Conservation (phyloP, 1,140 invertebrate genomes). For the Battus philenor region DNA sequence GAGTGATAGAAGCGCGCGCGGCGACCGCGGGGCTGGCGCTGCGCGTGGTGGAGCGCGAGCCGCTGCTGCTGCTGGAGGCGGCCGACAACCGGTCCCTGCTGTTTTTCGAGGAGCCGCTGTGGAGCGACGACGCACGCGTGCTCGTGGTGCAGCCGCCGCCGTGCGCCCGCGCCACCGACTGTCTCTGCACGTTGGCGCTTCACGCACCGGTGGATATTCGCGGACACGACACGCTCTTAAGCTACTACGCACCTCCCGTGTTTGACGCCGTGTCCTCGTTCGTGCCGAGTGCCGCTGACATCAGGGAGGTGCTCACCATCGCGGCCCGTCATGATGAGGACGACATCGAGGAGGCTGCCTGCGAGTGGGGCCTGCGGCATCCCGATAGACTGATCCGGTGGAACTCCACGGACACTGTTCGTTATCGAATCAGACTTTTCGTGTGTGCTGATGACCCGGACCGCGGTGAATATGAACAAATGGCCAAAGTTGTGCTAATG, state of each 20-base stretch:
- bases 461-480: not conserved
- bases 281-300: not conserved
- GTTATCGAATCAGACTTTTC: not conserved
- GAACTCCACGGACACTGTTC: not conserved
- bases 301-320: not conserved
- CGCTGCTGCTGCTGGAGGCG: not conserved
- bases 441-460: constrained; percentile 9
- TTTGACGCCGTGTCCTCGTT: not conserved
- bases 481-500: not conserved
- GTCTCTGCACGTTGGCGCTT: not conserved
- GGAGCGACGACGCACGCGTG: not conserved
- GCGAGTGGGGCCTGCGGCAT: constrained; percentile 3
- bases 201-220: not conserved
- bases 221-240: not conserved
- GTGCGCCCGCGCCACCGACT: not conserved
- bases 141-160: not conserved
- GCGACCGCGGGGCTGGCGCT: not conserved
- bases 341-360: not conserved
- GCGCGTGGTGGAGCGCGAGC: not conserved
- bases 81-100: not conserved
- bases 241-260: not conserved
- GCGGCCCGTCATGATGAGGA: no score
- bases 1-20: not conserved
- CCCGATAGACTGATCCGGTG: not conserved
- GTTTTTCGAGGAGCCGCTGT: not conserved